These are phyloP conservation scores for Petrocephalus microphthalmus DNA, from an alignment of 2,113 vertebrate species.

Conservation along the genomic window DNA sequence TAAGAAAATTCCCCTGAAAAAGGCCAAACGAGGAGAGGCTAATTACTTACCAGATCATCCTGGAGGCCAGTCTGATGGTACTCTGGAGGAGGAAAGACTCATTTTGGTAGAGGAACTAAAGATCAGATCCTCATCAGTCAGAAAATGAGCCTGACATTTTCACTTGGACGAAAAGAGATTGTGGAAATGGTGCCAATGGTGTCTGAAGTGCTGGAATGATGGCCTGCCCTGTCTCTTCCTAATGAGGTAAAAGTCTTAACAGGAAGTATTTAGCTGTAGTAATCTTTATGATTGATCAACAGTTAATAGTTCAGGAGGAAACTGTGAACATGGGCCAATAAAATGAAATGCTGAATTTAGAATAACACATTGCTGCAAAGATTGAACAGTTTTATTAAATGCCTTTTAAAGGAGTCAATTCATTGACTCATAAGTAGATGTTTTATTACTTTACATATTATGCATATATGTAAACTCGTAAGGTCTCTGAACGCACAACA, in stretches of 20 bases:
- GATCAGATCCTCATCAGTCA: not conserved
- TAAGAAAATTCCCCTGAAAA: not conserved
- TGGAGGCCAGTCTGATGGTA: not conserved
- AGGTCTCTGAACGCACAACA: no score
- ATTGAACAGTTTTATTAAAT: not conserved
- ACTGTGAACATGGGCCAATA: not conserved
- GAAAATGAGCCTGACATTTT: not conserved
- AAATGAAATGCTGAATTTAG: not conserved
- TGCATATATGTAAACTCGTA: not conserved
- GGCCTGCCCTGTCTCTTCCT: not conserved
- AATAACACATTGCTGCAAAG: not conserved
- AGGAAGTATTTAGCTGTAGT: not conserved
- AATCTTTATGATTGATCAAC: not conserved
- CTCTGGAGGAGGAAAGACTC: not conserved
- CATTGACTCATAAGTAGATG: not conserved
- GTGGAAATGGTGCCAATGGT: not conserved
- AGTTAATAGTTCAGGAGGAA: not conserved
- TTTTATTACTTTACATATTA: not conserved
- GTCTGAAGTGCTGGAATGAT: conserved; percentile 1
- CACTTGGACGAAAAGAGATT: not conserved
- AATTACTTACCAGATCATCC: not conserved
- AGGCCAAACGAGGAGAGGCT: not conserved
- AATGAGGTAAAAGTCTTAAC: not conserved
- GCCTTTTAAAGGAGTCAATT: not conserved
- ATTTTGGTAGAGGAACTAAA: not conserved